A percentile compares a stretch with the other conserved stretches of the same genome.
These are phyloP conservation scores for Cantharis flavilabris DNA, from an alignment of 2,888 invertebrate genomes.

Conservation along the genomic window DNA sequence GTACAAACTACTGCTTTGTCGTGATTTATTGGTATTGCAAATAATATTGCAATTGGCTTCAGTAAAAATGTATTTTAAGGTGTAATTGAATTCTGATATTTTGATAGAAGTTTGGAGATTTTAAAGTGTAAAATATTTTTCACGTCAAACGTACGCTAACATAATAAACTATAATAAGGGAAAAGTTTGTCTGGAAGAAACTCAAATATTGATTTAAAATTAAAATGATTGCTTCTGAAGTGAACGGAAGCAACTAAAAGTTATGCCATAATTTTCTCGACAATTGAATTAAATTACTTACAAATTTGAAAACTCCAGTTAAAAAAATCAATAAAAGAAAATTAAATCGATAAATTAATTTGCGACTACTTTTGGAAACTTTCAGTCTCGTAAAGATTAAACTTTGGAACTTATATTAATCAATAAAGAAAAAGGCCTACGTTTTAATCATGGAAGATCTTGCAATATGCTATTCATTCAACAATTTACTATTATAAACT, in stretches of 20 bases:
- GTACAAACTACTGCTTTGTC: too few relatives aligned
- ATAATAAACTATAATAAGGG: neutral
- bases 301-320: neutral
- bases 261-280: neutral
- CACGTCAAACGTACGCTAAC: neutral
- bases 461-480: slow-evolving; percentile 7
- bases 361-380: neutral
- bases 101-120: neutral
- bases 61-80: too few relatives aligned
- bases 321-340: neutral
- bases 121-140: neutral
- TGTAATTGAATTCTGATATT: too few relatives aligned
- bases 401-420: neutral
- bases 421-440: neutral
- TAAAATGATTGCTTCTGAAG: neutral
- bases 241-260: neutral
- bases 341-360: neutral
- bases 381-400: neutral
- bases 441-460: slow-evolving; percentile 8
- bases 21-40: too few relatives aligned
- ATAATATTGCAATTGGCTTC: too few relatives aligned
- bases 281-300: neutral
- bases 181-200: neutral
- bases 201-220: neutral
- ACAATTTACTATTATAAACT: slow-evolving; percentile 9